Conservation (phyloP, 1,140 invertebrate species). For the Seison nebaliae region DNA sequence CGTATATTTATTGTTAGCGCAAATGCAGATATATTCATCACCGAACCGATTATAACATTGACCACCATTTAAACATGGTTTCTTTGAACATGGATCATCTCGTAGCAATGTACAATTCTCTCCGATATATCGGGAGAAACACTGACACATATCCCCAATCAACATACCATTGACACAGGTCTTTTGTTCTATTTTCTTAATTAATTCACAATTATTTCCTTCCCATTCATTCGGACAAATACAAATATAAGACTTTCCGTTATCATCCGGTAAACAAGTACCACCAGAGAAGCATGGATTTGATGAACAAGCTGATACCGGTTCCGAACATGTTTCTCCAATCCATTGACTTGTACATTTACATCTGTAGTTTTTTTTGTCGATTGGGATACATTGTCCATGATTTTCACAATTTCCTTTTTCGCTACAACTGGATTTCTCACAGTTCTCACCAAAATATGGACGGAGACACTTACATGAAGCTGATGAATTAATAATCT, state of each 20-base stretch:
- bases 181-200: conserved; percentile 48
- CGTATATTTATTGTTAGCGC: conserved; percentile 6
- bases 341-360: conserved; percentile 5
- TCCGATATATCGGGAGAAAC: conserved; percentile 3
- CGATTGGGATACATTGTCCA: conserved; percentile 41
- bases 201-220: conserved; percentile 32
- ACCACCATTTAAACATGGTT: conserved; percentile 6
- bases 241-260: conserved; percentile 18
- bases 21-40: conserved; percentile 5
- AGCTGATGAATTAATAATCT: conserved; percentile 9
- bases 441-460: conserved; percentile 10
- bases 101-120: conserved; percentile 3
- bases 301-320: conserved; percentile 9
- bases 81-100: conserved; percentile 5
- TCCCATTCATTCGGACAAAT: conserved; percentile 43
- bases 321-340: conserved; percentile 4
- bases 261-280: conserved; percentile 18
- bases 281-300: conserved; percentile 12
- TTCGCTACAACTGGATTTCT: conserved; percentile 2
- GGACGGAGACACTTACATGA: conserved; percentile 6
- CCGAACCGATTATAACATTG: conserved; percentile 30
- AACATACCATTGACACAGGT: conserved; percentile 35
- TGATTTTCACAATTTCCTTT: conserved; percentile 35
- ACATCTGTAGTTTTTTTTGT: conserved; percentile 1
- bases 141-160: conserved; percentile 5